Evolutionary conservation across 2,113 vertebrate species (phyloP).

Genomic region (Delphinapterus leucas): DNA sequence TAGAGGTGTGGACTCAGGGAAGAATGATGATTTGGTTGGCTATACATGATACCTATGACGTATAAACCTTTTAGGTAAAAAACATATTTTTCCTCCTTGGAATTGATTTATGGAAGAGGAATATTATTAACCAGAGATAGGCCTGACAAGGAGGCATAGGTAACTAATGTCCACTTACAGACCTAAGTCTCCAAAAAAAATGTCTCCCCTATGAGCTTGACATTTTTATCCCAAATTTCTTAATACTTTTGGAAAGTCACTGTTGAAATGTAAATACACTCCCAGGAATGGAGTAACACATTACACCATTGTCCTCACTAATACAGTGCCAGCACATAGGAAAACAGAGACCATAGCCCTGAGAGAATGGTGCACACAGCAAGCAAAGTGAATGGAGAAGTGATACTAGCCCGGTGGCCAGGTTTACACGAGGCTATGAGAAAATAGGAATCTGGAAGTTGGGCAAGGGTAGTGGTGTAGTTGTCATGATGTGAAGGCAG

Average conservation of each 20-base stretch:
- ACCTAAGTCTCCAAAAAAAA: not conserved
- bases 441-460: not conserved
- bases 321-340: not conserved
- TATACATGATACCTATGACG: not conserved
- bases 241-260: not conserved
- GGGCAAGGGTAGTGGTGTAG: too few relatives aligned
- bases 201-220: not conserved
- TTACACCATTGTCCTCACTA: not conserved
- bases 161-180: not conserved
- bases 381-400: not conserved
- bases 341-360: not conserved
- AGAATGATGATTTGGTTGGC: not conserved
- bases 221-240: not conserved
- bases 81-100: not conserved
- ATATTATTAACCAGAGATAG: not conserved
- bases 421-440: not conserved
- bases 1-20: not conserved
- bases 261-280: not conserved
- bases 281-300: not conserved
- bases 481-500: not conserved
- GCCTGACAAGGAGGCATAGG: not conserved
- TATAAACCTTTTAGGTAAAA: constrained; percentile 6
- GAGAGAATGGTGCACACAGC: not conserved
- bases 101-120: not conserved
- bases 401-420: not conserved